Evolutionary conservation across 2,888 invertebrate species (phyloP), one percentile per base, ranked within the genome.

Genomic region (Amiota minor): DNA sequence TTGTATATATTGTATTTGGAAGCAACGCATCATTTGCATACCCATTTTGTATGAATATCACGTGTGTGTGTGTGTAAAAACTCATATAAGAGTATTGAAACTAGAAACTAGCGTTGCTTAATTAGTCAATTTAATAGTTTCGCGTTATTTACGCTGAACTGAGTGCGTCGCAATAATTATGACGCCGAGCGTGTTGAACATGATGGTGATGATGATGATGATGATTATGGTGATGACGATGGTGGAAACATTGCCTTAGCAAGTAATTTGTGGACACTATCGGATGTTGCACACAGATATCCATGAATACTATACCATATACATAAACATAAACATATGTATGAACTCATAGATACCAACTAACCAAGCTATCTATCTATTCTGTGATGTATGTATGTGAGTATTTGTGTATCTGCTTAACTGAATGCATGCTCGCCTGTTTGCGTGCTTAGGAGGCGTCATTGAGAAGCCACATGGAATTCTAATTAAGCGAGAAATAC

Each of bases 61-160:
- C 6, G 35, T 6, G 35, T 35, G 35, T 35, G 4, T 6, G 35
- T 35, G 35, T 35, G 35, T 35, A 35, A n/a, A n/a, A n/a, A n/a
- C n/a, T n/a, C n/a, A n/a, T n/a, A n/a, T n/a, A 35, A 6, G 82
- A 82, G 73, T 75, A 75, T 65, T 18, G 68, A 76, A 74, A 75
- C 72, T 73, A 73, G 74, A 77, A 82, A 80, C 75, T 76, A 77
- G 76, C 74, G 76, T 74, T 75, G 78, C 77, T 75, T 83, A 83
- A 82, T 82, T 83, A 82, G 82, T 75, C 80, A 81, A 80, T 78
- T 83, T 82, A 79, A 82, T 82, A 83, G 82, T 81, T 81, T 79
- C 69, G 59, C 12, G 64, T 77, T 81, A 80, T 81, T 82, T 82
- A 83, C 82, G 50, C 16, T 47, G 49, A 67, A n/a, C 16, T 45